A percentile compares a stretch with the other conserved stretches of the same genome.
Evolutionary conservation across 2,797 vertebrate species (phyloP).

Genomic region (Onychomys leucogaster): DNA sequence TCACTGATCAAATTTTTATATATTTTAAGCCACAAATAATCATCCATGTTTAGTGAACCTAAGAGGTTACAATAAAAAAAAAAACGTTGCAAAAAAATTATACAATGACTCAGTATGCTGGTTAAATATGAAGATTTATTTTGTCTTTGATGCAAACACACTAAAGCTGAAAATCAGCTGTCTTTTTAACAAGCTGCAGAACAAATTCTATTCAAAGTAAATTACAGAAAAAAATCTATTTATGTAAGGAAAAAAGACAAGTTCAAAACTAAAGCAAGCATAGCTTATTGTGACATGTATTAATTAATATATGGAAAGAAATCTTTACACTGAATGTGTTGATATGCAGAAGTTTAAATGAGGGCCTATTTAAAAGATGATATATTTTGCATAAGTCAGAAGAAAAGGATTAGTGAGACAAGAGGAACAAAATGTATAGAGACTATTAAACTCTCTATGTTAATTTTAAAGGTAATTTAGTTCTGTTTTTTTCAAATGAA

Average conservation of each 20-base stretch:
- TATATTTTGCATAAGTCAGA: conserved; percentile 44
- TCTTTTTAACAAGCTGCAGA: not conserved
- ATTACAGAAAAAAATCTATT: not conserved
- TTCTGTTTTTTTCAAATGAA: conserved; percentile 41
- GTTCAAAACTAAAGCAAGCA: not conserved
- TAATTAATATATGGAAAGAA: not conserved
- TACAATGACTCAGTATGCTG: not conserved
- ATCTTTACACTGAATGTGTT: not conserved
- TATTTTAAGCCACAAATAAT: not conserved
- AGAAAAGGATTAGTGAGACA: not conserved
- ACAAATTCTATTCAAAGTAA: not conserved
- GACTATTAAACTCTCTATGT: conserved; percentile 6
- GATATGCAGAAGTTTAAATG: not conserved
- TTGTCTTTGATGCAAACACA: not conserved
- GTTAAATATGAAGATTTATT: conserved; percentile 3
- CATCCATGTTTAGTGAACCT: not conserved
- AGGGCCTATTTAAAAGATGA: not conserved
- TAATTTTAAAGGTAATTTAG: not conserved
- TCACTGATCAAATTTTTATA: not conserved
- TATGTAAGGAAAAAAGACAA: not conserved
- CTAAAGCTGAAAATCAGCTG: not conserved
- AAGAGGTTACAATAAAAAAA: not conserved
- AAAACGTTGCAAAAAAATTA: not conserved
- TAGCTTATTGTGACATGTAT: not conserved
- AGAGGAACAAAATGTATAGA: not conserved